Evolutionary conservation across 2,797 vertebrate species (phyloP).

Genomic region (Epinephelus coioides): DNA sequence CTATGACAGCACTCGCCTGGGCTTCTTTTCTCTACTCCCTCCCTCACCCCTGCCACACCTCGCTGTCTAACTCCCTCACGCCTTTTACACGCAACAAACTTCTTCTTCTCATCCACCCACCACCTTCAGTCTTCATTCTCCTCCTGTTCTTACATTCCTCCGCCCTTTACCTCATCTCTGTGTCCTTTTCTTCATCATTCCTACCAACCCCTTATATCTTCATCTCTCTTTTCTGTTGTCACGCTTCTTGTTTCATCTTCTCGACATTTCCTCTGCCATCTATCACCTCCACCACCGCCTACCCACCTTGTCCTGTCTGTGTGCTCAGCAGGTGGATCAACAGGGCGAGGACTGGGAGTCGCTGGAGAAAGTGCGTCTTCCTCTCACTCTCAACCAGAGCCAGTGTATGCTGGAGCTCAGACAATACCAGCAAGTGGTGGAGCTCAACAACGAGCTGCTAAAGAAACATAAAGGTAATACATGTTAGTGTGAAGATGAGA

Average conservation of each 20-base stretch:
- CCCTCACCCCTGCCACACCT: conserved; percentile 49
- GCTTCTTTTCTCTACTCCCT: conserved; percentile 44
- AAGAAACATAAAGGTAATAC: conserved; percentile 82
- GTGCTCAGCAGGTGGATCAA: conserved; percentile 65
- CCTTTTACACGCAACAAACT: conserved; percentile 33
- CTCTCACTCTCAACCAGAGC: conserved; percentile 86
- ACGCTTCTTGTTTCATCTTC: conserved; percentile 42
- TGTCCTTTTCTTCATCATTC: conserved; percentile 4
- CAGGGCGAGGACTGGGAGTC: conserved; percentile 84
- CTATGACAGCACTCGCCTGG: conserved; percentile 53
- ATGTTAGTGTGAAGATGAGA: conserved; percentile 9
- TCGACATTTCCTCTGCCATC: conserved; percentile 27
- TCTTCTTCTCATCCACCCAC: conserved; percentile 13
- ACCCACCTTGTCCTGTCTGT: conserved; percentile 21
- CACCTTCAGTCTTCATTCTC: conserved; percentile 30
- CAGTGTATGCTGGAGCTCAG: conserved; percentile 86
- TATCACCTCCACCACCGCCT: conserved; percentile 16
- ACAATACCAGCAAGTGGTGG: conserved; percentile 80
- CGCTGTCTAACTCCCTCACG: conserved; percentile 36
- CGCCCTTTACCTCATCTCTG: conserved; percentile 2
- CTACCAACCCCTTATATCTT: background rate
- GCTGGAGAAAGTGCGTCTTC: conserved; percentile 85
- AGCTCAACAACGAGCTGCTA: conserved; percentile 82
- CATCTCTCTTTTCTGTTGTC: background rate
- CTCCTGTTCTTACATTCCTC: conserved; percentile 11